Percentiles rank a stretch among this genome's conserved stretches.
These are phyloP conservation scores for Spisula solida DNA, from an alignment of 2,888 invertebrate genomes.

Conservation along the genomic window DNA sequence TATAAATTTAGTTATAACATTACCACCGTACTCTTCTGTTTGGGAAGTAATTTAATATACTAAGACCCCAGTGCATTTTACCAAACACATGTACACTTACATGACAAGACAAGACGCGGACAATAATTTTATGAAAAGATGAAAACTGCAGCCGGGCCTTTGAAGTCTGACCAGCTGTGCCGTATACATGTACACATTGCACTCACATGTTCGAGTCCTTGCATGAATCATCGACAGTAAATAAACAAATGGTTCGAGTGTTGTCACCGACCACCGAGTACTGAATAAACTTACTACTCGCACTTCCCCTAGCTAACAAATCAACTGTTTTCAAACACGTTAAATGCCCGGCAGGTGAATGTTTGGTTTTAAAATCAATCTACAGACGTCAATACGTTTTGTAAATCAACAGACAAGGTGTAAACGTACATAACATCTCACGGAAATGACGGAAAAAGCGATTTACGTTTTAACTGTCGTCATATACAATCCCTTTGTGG, in stretches of 20 bases:
- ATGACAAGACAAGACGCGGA: too few relatives aligned
- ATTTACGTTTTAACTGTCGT: background rate
- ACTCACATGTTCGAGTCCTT: background rate
- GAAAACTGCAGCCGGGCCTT: background rate
- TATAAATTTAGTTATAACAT: too few relatives aligned
- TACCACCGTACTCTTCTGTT: too few relatives aligned
- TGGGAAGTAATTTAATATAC: too few relatives aligned
- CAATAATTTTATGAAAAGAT: too few relatives aligned
- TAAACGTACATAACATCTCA: background rate
- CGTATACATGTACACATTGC: background rate
- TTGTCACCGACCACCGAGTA: background rate
- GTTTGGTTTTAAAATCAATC: constrained; percentile 1
- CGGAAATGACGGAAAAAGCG: background rate
- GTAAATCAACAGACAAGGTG: background rate
- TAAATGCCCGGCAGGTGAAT: background rate
- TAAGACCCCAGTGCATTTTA: too few relatives aligned
- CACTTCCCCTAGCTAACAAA: background rate
- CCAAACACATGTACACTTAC: too few relatives aligned
- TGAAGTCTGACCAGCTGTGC: background rate
- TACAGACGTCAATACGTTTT: background rate
- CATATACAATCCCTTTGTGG: background rate
- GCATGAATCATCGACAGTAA: background rate
- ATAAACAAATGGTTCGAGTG: background rate
- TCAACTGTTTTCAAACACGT: background rate
- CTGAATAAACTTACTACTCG: background rate